Evolutionary conservation across 2,888 invertebrate genomes (phyloP).

Genomic region (Cantharis flavilabris): DNA sequence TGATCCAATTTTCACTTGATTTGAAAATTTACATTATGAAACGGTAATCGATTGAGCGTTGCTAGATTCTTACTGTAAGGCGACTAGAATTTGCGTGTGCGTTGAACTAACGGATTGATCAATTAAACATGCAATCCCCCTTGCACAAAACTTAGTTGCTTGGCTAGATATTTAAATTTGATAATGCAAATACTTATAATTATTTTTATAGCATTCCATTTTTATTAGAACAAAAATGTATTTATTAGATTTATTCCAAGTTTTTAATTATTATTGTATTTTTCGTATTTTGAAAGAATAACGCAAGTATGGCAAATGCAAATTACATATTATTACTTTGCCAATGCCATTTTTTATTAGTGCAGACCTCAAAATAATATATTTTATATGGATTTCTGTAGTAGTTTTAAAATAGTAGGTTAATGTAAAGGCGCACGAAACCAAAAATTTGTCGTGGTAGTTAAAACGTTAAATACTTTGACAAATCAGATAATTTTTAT

Average conservation of each 20-base stretch:
- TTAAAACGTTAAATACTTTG: background rate
- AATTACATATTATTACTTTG: background rate
- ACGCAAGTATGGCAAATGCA: background rate
- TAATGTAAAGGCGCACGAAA: background rate
- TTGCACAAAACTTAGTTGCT: background rate
- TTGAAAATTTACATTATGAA: background rate
- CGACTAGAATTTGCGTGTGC: constrained; percentile 18
- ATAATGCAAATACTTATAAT: background rate
- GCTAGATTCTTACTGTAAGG: constrained; percentile 16
- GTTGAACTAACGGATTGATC: background rate
- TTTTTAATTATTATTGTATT: background rate
- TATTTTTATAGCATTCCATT: background rate
- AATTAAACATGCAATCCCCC: constrained; percentile 22
- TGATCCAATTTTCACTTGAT: background rate
- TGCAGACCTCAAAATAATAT: background rate
- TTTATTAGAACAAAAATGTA: background rate
- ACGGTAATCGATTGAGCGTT: constrained; percentile 15
- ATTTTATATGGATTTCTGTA: background rate
- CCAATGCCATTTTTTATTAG: background rate
- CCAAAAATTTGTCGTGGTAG: background rate
- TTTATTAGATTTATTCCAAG: background rate
- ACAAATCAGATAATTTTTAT: background rate
- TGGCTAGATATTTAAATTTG: background rate
- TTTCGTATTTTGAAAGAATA: background rate
- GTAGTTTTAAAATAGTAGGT: background rate